Base-by-base conservation (phyloP, 2,888 invertebrate species). In the Pristionchus mayeri region DNA sequence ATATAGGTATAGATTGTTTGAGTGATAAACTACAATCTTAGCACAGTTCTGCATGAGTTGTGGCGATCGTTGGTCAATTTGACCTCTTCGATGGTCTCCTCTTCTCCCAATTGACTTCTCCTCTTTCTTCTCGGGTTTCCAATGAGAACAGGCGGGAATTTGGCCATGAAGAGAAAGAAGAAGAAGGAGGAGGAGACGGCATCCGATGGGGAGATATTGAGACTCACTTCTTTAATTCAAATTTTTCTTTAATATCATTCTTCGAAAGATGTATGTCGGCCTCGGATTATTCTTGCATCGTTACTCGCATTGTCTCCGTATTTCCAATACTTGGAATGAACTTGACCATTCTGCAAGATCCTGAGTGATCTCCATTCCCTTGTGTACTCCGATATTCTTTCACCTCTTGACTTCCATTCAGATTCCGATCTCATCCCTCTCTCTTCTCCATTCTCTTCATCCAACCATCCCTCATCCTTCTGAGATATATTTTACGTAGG, bases 401-500 rank as follows among this genome's bases (percentile, higher is more conserved):
- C 57, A 30, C 30, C 27, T 60, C 30, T 18, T 60, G 21, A 54
- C 13, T 30, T 60, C 57, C 27, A 60, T 60, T 60, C 57, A 60
- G 27, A 60, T 60, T 60, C 57, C 57, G 27, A 30, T 27, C 57
- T 60, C 30, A 24, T 30, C 27, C 27, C 57, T 24, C 27, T 60
- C 16, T 52, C 52, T 52, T n/a, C 52, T 52, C 18, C 52, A 11
- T 30, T 60, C 57, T 60, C 57, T 0, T 37, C 67, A 67, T 34
- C 67, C 34, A 34, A 11, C 37, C 9, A 34, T 67, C 67, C 37
- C 67, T 67, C 67, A 21, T 37, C 67, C 6, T 13, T 67, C 37
- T 3, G 34, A 67, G 67, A 67, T 67, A 67, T 37, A 67, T 67
- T 67, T 67, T 67, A 67, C 67, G 67, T 67, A 37, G 67, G 67